These are phyloP conservation scores for Tetragonisca angustula DNA, from an alignment of 2,888 invertebrate genomes.

Conservation along the genomic window DNA sequence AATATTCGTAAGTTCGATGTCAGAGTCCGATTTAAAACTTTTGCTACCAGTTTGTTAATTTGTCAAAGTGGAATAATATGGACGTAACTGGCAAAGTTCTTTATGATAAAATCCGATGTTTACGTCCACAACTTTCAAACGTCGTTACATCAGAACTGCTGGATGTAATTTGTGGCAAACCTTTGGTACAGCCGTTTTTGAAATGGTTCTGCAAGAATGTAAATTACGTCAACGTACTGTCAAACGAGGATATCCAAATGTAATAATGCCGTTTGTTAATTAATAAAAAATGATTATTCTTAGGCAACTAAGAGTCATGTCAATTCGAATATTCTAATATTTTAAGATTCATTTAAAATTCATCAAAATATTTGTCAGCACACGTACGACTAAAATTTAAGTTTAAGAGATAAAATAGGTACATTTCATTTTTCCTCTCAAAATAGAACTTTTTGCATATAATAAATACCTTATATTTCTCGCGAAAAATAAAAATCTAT, in stretches of 20 bases:
- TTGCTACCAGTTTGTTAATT: no score
- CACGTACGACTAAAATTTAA: neutral
- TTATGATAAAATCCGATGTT: slow-evolving; percentile 73
- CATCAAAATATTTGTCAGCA: neutral
- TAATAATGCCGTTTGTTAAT: slow-evolving; percentile 61
- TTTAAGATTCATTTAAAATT: neutral
- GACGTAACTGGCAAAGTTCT: slow-evolving; percentile 70
- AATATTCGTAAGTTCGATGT: no score
- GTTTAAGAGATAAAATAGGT: neutral
- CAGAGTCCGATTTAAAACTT: no score
- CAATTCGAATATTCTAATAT: neutral
- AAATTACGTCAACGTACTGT: slow-evolving; percentile 75
- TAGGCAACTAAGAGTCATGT: no score
- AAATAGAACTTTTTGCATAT: neutral
- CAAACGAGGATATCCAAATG: slow-evolving; percentile 76
- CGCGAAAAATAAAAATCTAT: neutral
- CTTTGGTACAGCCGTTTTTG: slow-evolving; percentile 76
- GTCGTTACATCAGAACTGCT: slow-evolving; percentile 74
- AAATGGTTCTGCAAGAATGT: slow-evolving; percentile 80
- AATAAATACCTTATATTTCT: neutral
- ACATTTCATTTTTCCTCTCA: neutral
- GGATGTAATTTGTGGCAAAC: slow-evolving; percentile 74
- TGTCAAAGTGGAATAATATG: slow-evolving; percentile 35
- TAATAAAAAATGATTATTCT: no score
- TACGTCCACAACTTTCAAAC: slow-evolving; percentile 73